Evolutionary conservation across 2,113 vertebrate species (phyloP).

Genomic region (Rafetus swinhoei): DNA sequence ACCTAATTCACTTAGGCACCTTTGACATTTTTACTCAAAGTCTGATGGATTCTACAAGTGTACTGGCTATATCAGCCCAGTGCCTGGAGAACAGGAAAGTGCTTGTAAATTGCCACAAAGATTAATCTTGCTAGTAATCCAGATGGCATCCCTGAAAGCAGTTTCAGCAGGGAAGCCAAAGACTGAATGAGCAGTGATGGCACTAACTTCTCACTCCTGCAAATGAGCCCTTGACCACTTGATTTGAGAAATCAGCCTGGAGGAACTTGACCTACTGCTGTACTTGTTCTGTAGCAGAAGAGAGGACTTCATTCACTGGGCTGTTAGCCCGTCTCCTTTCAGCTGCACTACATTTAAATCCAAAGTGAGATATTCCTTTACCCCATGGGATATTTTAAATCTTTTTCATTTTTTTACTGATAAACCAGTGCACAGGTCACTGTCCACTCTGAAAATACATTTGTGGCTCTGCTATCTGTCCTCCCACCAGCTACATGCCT

Average conservation of each 20-base stretch:
- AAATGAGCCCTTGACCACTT: neutral
- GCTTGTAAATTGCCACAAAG: too few species aligned
- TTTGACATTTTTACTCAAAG: neutral
- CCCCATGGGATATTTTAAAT: neutral
- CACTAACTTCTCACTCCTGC: neutral
- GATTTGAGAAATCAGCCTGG: neutral
- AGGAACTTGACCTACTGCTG: neutral
- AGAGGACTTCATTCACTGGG: neutral
- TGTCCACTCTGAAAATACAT: neutral
- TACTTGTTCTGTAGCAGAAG: neutral
- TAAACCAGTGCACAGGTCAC: neutral
- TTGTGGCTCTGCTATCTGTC: neutral
- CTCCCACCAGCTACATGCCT: neutral
- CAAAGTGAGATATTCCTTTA: neutral
- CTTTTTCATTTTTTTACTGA: neutral
- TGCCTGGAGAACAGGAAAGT: neutral
- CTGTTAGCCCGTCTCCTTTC: slow-evolving; percentile 23
- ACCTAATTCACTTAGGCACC: neutral
- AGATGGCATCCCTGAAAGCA: neutral
- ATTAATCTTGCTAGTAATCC: neutral
- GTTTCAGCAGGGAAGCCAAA: neutral
- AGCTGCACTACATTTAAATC: neutral
- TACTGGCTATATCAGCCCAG: neutral
- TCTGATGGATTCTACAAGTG: neutral
- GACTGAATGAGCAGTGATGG: neutral